Evolutionary conservation across 2,113 vertebrate species (phyloP).

Genomic region (Actinemys pallida): DNA sequence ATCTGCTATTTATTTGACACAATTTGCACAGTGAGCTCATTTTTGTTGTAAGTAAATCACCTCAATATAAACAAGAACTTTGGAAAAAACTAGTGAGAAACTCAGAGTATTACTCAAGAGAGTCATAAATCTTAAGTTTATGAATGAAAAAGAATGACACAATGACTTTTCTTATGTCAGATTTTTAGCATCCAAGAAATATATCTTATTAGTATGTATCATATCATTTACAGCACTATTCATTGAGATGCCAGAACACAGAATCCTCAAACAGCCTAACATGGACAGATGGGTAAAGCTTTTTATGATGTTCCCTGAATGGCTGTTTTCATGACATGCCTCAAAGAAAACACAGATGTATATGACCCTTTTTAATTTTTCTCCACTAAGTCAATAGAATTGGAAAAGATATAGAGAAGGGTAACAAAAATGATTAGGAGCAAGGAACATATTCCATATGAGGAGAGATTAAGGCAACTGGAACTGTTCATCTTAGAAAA

Average conservation of each 20-base stretch:
- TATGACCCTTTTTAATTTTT: conserved; percentile 70
- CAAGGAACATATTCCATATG: not conserved
- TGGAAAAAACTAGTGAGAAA: conserved; percentile 69
- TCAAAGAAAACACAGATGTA: conserved; percentile 73
- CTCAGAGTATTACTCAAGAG: conserved; percentile 63
- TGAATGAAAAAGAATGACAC: conserved; percentile 43
- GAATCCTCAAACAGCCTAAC: conserved; percentile 64
- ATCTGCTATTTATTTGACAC: conserved; percentile 53
- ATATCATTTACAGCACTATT: conserved; percentile 29
- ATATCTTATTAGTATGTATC: conserved; percentile 40
- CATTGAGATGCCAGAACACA: conserved; percentile 65
- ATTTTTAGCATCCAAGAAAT: conserved; percentile 63
- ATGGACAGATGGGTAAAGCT: conserved; percentile 78
- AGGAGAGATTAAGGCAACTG: not conserved
- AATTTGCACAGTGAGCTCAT: conserved; percentile 54
- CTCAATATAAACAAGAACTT: conserved; percentile 64
- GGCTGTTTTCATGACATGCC: conserved; percentile 69
- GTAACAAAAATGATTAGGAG: not conserved
- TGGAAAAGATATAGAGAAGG: not conserved
- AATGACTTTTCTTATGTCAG: conserved; percentile 64
- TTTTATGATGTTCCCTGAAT: conserved; percentile 74
- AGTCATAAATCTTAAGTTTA: conserved; percentile 68
- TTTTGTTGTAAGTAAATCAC: conserved; percentile 70
- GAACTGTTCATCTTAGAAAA: not conserved
- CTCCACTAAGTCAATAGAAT: conserved; percentile 22